Evolutionary conservation across 2,888 invertebrate genomes (phyloP).

Genomic region (Graphium colonna): DNA sequence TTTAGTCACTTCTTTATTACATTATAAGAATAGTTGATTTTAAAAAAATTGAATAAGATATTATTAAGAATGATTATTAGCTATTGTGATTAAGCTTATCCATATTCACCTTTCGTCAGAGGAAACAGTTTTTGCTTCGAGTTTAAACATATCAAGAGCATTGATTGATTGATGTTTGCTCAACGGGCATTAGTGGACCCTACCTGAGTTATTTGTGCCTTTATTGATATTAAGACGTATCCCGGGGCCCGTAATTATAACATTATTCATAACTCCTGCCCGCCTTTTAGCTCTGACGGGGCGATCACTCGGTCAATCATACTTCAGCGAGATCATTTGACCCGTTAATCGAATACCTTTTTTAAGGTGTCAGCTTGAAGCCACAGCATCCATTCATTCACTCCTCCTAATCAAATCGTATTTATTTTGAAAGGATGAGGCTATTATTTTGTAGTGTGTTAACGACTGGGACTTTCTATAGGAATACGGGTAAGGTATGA

Average conservation of each 20-base stretch:
- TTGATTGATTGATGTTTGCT: conserved; percentile 76
- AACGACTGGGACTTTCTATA: not conserved
- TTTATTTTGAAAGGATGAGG: conserved; percentile 18
- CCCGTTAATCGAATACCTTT: conserved; percentile 23
- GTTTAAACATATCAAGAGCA: conserved; percentile 47
- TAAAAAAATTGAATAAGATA: too few species aligned
- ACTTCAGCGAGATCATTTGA: conserved; percentile 31
- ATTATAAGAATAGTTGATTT: too few species aligned
- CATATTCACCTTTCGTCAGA: conserved; percentile 33
- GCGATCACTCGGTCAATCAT: conserved; percentile 40
- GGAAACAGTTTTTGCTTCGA: conserved; percentile 45
- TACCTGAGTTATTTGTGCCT: conserved; percentile 54
- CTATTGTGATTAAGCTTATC: conserved; percentile 40
- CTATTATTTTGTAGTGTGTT: conserved; percentile 1
- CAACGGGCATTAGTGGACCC: conserved; percentile 54
- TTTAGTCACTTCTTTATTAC: too few species aligned
- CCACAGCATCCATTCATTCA: conserved; percentile 26
- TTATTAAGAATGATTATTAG: conserved; percentile 3
- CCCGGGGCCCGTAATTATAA: conserved; percentile 47
- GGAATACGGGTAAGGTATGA: not conserved
- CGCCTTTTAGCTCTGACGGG: conserved; percentile 39
- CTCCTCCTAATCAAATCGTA: conserved; percentile 25
- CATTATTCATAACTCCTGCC: conserved; percentile 50
- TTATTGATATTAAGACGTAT: conserved; percentile 68
- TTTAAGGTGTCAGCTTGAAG: conserved; percentile 15